Evolutionary conservation across 2,113 vertebrate species (phyloP).

Genomic region (Chaetorhynchus papuensis): DNA sequence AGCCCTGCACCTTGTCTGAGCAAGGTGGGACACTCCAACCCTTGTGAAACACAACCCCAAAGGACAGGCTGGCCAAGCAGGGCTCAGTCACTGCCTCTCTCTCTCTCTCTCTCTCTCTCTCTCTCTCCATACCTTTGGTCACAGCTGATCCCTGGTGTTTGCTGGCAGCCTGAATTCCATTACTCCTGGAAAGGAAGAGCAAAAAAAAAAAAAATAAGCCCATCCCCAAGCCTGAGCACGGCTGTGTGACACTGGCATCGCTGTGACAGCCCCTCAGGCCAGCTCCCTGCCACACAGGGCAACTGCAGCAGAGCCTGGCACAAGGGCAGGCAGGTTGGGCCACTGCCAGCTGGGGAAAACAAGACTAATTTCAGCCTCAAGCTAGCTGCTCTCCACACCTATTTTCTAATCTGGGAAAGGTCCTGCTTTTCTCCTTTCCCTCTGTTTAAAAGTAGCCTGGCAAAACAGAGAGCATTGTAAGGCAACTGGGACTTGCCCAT

Average conservation of each 20-base stretch:
- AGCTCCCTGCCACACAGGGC: background rate
- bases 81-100: background rate
- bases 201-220: background rate
- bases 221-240: background rate
- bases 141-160: conserved; percentile 8
- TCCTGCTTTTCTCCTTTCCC: background rate
- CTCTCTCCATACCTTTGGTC: conserved; percentile 27
- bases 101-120: background rate
- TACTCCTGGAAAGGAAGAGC: conserved; percentile 44
- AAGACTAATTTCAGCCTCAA: background rate
- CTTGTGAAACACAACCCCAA: background rate
- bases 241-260: accelerated
- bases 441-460: no score
- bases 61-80: background rate
- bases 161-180: background rate
- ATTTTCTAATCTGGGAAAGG: background rate
- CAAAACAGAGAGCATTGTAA: background rate
- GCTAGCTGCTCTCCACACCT: background rate
- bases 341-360: background rate
- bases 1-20: background rate
- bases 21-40: background rate
- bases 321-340: background rate
- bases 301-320: background rate
- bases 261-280: background rate
- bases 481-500: background rate